Base-by-base conservation (phyloP, 2,797 vertebrate species). In the Zalophus californianus region DNA sequence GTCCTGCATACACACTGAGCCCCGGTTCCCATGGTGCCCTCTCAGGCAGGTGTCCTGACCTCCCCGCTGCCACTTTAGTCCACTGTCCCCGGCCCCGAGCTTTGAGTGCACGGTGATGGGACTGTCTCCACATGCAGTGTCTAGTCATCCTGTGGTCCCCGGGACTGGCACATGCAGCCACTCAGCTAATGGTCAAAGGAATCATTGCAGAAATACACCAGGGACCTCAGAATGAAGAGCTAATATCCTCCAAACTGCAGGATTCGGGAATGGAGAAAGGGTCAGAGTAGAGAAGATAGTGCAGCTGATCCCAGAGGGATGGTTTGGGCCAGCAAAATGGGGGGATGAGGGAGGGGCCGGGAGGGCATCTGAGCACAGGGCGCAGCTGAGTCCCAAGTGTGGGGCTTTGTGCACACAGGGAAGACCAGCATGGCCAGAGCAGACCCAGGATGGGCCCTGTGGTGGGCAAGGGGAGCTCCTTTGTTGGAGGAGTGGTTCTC, bases 271-370 rank as follows among this genome's bases (percentile, higher is more conserved):
- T 44, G 54, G 20, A 68, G 50, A 14, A 2, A 64, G 52, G 18
- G 27, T 50, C 0, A 0, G 15, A 1, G 10, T 2, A 3, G 14
- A 35, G 48, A 21, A 52, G 18, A 11, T 0, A 8, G 58, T 29
- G 56, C 10, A 54, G 41, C 62, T 48, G n/a, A 64, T 12, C 21
- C 9, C 44, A 60, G 25, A 75, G 56, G 20, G 21, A 10, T 10
- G 15, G 29, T 23, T 9, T 50, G 58, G 85, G n/a, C 23, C 77
- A 14, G 52, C 44, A 6, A 21, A 80, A 5, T 6, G n/a, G 23
- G 11, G 50, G 41, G 5, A 4, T 0, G 20, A 7, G 0, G 35
- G 29, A 64, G 32, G 38, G 6, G 11, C 18, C 7, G 3, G 6
- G 35, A 7, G 85, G 32, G 13, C n/a, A 3, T 21, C 6, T 1